These are phyloP conservation scores for Ectemnius lituratus DNA, from an alignment of 2,888 invertebrate species.

Conservation along the genomic window DNA sequence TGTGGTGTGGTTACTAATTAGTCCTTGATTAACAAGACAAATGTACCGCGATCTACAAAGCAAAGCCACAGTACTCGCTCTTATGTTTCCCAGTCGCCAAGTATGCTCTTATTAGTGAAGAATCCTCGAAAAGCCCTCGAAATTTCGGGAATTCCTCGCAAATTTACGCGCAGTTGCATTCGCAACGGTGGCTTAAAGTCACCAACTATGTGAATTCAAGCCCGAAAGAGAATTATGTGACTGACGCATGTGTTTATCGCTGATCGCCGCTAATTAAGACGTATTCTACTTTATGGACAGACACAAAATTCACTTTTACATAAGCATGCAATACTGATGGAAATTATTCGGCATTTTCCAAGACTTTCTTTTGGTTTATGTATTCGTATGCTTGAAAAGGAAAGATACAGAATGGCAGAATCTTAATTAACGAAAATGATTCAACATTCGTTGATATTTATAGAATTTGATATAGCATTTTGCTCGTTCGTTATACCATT, in stretches of 20 bases:
- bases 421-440: too few relatives aligned
- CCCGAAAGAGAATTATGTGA: conserved; percentile 8
- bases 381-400: too few relatives aligned
- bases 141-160: background rate
- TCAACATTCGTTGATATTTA: too few relatives aligned
- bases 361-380: too few relatives aligned
- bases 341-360: too few relatives aligned
- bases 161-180: background rate
- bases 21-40: conserved; percentile 3
- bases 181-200: background rate
- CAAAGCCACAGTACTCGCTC: background rate
- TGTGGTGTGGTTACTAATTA: conserved; percentile 11
- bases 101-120: background rate
- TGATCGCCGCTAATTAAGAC: background rate
- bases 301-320: too few relatives aligned
- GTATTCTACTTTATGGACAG: background rate
- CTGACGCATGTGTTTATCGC: background rate
- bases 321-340: too few relatives aligned
- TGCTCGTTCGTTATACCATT: too few relatives aligned
- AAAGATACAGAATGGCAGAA: too few relatives aligned
- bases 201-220: background rate
- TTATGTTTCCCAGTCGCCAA: background rate
- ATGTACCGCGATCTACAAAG: background rate
- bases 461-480: too few relatives aligned
- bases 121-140: too few relatives aligned